Base-by-base conservation (phyloP, 2,113 vertebrate genomes). In the Oreotragus oreotragus region DNA sequence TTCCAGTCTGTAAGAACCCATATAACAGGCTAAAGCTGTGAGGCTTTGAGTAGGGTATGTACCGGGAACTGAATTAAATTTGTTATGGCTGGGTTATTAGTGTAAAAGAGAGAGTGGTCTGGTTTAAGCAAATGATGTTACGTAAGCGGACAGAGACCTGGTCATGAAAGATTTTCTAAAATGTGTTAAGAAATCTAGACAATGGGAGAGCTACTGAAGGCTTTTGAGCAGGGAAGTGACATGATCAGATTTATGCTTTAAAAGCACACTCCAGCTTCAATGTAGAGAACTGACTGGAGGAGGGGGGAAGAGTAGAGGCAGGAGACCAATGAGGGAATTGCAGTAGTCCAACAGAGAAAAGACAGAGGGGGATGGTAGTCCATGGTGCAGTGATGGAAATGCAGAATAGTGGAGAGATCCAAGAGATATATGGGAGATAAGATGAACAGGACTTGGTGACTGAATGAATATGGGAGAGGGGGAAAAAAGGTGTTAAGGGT, bases 221-320 rank as follows among this genome's bases (percentile, higher is more conserved):
- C 21, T 95, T 91, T 62, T 90, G 43, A 87, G 36, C 30, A 84
- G 6, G 2, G 10, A 94, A 84, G n/a, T 62, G 33, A 43, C 51
- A 93, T 97, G 39, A 30, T 77, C 49, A 90, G 25, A 97, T 91
- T 91, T 86, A 45, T 86, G 36, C 43, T 57, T 92, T 97, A 60
- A 90, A 92, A 90, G 45, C 39, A 84, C 36, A 43, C 27, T 81
- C 13, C 49, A 33, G 53, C 36, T 92, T 45, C 53, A 90, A 51
- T 49, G 12, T 53, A 91, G 15, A 85, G 28, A 87, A 93, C 36
- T 73, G 55, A 33, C 27, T 84, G 27, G 81, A 80, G 30, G 14
- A 14, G 3, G 19, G 9, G 11, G 9, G 19, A 94, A 51, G 39
- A 87, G 70, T 79, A 43, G 7, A 92, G 84, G 21, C 6, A 89